Percentiles rank a stretch among this genome's conserved stretches.
These are phyloP conservation scores for Eriosoma lanigerum DNA, from an alignment of 1,140 invertebrate species.

Conservation along the genomic window DNA sequence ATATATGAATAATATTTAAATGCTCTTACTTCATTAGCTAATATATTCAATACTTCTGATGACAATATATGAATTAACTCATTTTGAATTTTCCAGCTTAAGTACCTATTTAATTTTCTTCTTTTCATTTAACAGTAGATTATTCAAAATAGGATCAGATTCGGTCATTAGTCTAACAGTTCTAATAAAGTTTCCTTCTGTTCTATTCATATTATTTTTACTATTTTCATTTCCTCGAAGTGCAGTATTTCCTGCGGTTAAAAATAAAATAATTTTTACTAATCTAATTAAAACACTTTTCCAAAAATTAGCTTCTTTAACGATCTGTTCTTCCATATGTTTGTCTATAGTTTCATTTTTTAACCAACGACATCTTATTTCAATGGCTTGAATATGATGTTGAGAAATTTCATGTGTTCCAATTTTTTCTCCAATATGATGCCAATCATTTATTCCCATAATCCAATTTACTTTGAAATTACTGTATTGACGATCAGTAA, in stretches of 20 bases:
- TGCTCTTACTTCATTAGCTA: not conserved
- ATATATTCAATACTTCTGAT: not conserved
- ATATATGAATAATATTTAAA: slow-evolving; percentile 8
- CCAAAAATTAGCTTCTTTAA: slow-evolving; percentile 26
- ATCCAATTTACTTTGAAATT: slow-evolving; percentile 13
- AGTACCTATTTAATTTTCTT: slow-evolving; percentile 18
- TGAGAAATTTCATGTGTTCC: not conserved
- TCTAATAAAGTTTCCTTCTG: slow-evolving; percentile 17
- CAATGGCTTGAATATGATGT: not conserved
- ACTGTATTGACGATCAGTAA: not conserved
- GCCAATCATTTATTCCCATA: not conserved
- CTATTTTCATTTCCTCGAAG: slow-evolving; percentile 4
- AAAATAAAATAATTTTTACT: slow-evolving; percentile 33
- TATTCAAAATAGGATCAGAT: slow-evolving; percentile 17
- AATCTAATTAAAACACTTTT: slow-evolving; percentile 16
- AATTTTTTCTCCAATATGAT: slow-evolving; percentile 12
- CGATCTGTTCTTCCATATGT: slow-evolving; percentile 7
- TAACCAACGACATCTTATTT: not conserved
- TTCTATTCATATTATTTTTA: not conserved
- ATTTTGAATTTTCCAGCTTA: slow-evolving; percentile 21
- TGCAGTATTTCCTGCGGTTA: not conserved
- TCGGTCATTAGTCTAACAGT: slow-evolving; percentile 8
- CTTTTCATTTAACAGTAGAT: not conserved
- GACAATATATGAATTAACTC: slow-evolving; percentile 22
- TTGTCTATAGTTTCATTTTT: slow-evolving; percentile 12